Evolutionary conservation across 2,113 vertebrate genomes (phyloP).

Genomic region (Peromyscus polionotus): DNA sequence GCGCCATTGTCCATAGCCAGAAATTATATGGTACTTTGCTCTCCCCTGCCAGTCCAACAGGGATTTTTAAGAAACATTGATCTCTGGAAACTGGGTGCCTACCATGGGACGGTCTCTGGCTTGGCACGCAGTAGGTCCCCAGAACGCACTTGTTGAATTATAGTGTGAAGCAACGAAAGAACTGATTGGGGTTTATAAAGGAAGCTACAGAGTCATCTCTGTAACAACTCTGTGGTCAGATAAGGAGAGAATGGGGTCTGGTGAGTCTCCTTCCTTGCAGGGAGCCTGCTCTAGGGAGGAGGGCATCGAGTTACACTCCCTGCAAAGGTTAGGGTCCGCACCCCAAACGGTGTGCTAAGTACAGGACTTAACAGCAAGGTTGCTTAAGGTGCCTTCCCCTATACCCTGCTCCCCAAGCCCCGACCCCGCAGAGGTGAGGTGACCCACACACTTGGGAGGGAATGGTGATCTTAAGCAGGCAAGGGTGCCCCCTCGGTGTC

Average conservation of each 20-base stretch:
- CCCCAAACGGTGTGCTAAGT: background rate
- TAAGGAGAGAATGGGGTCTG: background rate
- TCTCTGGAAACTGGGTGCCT: background rate
- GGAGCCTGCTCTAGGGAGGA: background rate
- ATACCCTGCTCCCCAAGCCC: no score
- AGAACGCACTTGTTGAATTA: background rate
- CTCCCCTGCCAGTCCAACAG: background rate
- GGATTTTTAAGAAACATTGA: background rate
- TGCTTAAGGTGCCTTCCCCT: background rate
- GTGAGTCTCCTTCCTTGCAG: background rate
- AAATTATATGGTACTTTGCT: background rate
- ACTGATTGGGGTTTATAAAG: background rate
- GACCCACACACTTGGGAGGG: background rate
- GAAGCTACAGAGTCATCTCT: background rate
- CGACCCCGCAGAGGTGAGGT: background rate
- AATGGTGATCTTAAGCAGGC: background rate
- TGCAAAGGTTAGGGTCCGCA: background rate
- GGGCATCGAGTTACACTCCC: background rate
- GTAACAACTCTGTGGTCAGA: background rate
- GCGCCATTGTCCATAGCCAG: background rate
- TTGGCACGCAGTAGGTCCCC: background rate
- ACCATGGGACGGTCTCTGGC: background rate
- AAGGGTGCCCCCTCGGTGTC: background rate
- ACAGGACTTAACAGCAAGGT: background rate
- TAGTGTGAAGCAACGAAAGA: background rate